Conservation (phyloP, 2,888 invertebrate genomes). For the Nasonia oneida region DNA sequence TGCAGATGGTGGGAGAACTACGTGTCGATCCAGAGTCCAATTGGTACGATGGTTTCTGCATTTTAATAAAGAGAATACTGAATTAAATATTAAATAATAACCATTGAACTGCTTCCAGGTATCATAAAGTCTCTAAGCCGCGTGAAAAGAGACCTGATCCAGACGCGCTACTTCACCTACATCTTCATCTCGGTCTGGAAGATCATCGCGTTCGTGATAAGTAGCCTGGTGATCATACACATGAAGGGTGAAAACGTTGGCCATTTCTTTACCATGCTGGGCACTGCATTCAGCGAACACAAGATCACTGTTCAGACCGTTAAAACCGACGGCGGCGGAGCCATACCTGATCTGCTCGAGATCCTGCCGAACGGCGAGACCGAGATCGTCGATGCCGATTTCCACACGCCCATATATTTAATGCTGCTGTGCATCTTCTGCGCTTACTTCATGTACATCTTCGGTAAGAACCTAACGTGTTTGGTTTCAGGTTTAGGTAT, state of each 20-base stretch:
- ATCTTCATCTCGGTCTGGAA: slow-evolving; percentile 96
- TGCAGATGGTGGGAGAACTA: slow-evolving; percentile 99
- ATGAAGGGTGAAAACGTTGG: slow-evolving; percentile 88
- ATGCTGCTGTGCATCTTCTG: slow-evolving; percentile 90
- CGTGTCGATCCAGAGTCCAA: slow-evolving; percentile 91
- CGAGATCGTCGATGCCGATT: slow-evolving; percentile 85
- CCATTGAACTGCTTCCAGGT: slow-evolving; percentile 76
- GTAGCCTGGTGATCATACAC: slow-evolving; percentile 87
- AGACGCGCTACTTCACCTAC: slow-evolving; percentile 93
- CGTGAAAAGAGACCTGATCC: slow-evolving; percentile 88
- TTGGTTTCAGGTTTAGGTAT: background rate
- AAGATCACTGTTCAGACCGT: slow-evolving; percentile 89
- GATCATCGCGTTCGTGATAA: slow-evolving; percentile 88
- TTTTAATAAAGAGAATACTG: background rate
- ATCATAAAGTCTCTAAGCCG: slow-evolving; percentile 87
- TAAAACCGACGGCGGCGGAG: slow-evolving; percentile 75
- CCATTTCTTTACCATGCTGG: slow-evolving; percentile 88
- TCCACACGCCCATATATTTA: slow-evolving; percentile 88
- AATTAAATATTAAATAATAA: background rate
- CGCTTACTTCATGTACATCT: slow-evolving; percentile 93
- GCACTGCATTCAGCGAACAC: slow-evolving; percentile 88
- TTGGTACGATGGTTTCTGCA: slow-evolving; percentile 80
- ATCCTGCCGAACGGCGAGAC: slow-evolving; percentile 89
- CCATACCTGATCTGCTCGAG: slow-evolving; percentile 87
- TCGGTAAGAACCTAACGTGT: slow-evolving; percentile 80